Evolutionary conservation across 2,797 vertebrate species (phyloP).

Genomic region (Sardinella longiceps): DNA sequence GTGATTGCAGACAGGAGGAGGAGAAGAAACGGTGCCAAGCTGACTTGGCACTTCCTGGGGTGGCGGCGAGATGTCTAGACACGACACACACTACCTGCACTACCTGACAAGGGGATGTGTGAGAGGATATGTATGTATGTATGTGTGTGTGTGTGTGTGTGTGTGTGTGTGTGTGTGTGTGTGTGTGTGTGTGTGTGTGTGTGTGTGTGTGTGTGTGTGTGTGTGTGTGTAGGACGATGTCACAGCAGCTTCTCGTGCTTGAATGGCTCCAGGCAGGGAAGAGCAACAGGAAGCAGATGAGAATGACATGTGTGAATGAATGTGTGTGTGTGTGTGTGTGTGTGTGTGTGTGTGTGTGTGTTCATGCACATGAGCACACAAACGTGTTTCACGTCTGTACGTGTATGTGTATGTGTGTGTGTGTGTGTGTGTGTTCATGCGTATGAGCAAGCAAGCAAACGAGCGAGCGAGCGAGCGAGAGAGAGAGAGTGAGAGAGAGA

Average conservation of each 20-base stretch:
- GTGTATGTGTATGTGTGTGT: not conserved
- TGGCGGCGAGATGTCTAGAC: not conserved
- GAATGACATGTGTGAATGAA: not conserved
- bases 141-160: no score
- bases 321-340: not conserved
- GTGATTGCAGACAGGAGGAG: conserved; percentile 11
- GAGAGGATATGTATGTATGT: no score
- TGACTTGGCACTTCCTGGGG: not conserved
- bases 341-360: not conserved
- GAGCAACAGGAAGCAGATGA: not conserved
- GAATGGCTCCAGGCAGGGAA: not conserved
- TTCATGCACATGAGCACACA: not conserved
- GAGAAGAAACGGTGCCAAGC: not conserved
- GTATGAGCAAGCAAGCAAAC: no score
- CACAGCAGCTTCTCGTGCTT: not conserved
- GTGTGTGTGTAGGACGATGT: not conserved
- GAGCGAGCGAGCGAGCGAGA: no score
- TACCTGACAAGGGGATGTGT: not conserved
- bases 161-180: not conserved
- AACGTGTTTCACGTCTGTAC: not conserved
- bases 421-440: no score
- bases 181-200: conserved; percentile 1
- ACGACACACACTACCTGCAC: not conserved
- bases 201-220: no score
- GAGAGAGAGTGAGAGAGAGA: no score